Evolutionary conservation across 2,113 vertebrate species (phyloP), one percentile per base, ranked within the genome.

Genomic region (Capreolus pygargus): DNA sequence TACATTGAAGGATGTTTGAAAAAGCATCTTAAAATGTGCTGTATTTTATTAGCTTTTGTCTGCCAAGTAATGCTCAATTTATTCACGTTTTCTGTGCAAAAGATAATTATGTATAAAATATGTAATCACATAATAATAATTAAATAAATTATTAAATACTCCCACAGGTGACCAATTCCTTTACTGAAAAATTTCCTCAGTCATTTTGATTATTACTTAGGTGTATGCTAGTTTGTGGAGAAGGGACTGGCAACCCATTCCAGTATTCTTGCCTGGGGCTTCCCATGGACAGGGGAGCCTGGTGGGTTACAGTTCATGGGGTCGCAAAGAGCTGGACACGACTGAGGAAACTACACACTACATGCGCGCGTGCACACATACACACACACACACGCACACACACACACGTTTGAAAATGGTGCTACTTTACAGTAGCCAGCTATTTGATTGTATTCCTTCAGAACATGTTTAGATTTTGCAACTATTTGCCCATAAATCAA

Each of bases 61-160:
- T 78, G 64, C 33, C 61, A 15, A 57, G 28, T 54, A 43, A 86
- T 52, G n/a, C 9, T 74, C 60, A 86, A 81, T 94, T 36, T 45
- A 64, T 50, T 60, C 67, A 88, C 28, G 27, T 13, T 84, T 43
- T 94, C n/a, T 83, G 10, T 88, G 27, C 57, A 79, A 97, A 91
- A 55, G 16, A 54, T 78, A 6, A 84, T 85, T 36, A 15, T 47
- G 12, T 84, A 30, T 86, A n/a, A 88, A 92, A 58, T 52, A 39
- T 15, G 1, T 58, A 52, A 25, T 36, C 45, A 74, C 6, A 81
- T 36, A 39, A 70, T 54, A 84, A 54, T 81, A 84, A 74, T 61
- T 50, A 95, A 47, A 47, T 67, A 85, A 74, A 27, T 84, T 92
- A 87, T 67, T 19, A 95, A 89, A 76, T 9, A 36, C 27, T 86